Percentiles rank a stretch among this genome's conserved stretches.
Conservation (phyloP, 2,113 vertebrate genomes). For the Caranx ignobilis region DNA sequence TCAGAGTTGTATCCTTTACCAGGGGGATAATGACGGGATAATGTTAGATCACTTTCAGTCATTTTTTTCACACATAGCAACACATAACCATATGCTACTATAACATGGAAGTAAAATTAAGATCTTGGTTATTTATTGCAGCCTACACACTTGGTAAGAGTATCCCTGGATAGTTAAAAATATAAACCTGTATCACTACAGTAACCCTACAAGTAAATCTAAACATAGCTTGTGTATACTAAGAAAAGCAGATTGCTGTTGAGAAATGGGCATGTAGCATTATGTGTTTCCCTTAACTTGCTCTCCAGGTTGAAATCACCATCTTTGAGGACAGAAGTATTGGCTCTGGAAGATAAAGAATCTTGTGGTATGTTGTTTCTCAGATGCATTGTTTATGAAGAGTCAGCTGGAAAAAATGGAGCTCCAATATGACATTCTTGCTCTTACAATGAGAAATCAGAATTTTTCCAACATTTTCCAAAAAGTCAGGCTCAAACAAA, state of each 20-base stretch:
- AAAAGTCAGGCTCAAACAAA: neutral
- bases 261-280: neutral
- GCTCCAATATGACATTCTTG: neutral
- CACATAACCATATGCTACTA: neutral
- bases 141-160: neutral
- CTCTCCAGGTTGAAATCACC: constrained; percentile 93
- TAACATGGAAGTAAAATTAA: neutral
- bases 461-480: neutral
- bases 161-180: neutral
- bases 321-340: constrained; percentile 98
- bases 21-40: neutral
- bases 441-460: neutral
- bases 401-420: neutral
- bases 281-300: constrained; percentile 82
- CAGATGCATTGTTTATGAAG: neutral
- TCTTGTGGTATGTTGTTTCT: constrained; percentile 72
- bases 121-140: neutral
- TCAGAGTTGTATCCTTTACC: constrained; percentile 94
- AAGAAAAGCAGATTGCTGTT: neutral
- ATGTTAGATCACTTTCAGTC: neutral
- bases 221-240: neutral
- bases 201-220: neutral
- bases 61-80: neutral
- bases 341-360: constrained; percentile 92
- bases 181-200: neutral